phyloP scores from a whole-genome alignment of 2,113 vertebrate genomes.

The Neotragus moschatus region DNA sequence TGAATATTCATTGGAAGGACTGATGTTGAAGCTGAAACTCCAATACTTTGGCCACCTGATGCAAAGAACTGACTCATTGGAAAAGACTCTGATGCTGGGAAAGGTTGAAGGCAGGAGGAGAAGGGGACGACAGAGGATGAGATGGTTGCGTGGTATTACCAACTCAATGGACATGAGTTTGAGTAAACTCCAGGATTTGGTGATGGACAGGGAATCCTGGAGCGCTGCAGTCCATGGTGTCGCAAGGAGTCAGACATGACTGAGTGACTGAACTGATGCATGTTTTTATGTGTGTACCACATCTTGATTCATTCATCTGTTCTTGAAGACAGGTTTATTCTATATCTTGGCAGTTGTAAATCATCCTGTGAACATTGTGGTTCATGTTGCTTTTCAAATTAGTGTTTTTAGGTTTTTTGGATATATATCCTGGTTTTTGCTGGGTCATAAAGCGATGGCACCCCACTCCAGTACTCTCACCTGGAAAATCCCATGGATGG shows the following conservation, averaged over 20 bases:
- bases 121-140: neutral
- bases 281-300: neutral
- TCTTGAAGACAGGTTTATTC: neutral
- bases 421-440: neutral
- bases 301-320: neutral
- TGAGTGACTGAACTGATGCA: neutral
- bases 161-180: neutral
- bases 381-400: neutral
- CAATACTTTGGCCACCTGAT: neutral
- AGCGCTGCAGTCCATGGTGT: neutral
- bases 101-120: neutral
- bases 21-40: neutral
- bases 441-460: neutral
- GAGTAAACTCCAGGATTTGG: neutral
- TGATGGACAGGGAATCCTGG: neutral
- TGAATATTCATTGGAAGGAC: neutral
- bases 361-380: neutral
- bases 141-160: neutral
- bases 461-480: no score
- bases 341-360: neutral
- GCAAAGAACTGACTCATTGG: neutral
- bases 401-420: neutral
- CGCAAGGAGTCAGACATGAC: accelerated
- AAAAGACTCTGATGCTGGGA: neutral
- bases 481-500: no score